Evolutionary conservation across 2,113 vertebrate genomes (phyloP), one percentile per base, ranked within the genome.

Genomic region (Uropsilus gracilis): DNA sequence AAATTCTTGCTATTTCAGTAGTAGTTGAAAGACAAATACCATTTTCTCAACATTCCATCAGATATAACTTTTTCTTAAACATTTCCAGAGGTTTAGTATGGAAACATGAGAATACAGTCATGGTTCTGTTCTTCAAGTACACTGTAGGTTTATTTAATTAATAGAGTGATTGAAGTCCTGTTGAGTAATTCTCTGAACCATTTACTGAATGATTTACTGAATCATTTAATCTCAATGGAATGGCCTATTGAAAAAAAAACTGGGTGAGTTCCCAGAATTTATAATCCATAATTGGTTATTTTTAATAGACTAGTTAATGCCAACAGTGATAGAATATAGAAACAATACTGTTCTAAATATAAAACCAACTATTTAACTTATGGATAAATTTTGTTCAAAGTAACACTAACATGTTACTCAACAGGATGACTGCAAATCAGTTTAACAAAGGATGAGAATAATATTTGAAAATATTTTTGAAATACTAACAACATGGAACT

Each of bases 61-160:
- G 55, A 90, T 13, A 9, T 69, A 85, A 77, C 5, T 77, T 92
- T 90, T 88, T 18, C 42, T 84, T 59, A 42, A 84, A 39, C 11
- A 59, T 14, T 5, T 68, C 11, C 6, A 83, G 64, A 83, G 55
- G 5, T 5, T 50, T 16, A 32, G 8, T 42, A 37, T 76, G n/a
- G 30, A 95, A 96, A 85, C 20, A 80, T 16, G n/a, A 80, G 82
- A 73, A 34, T 37, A 72, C 2, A 77, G 57, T 94, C 24, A 89
- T 42, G 28, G 26, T 42, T 95, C 55, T 94, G 8, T 80, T 93
- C 32, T 94, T 84, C 26, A 10, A 88, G 57, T 9, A 34, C 85
- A 64, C 11, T 48, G 37, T 66, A 71, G 26, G 14, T 83, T 89
- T 84, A 81, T 86, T 81, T 90, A 81, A 92, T 93, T 93, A 91